A percentile compares a stretch with the other conserved stretches of the same genome.
Evolutionary conservation across 2,797 vertebrate genomes (phyloP).

Genomic region (Mionectes olivaceus): DNA sequence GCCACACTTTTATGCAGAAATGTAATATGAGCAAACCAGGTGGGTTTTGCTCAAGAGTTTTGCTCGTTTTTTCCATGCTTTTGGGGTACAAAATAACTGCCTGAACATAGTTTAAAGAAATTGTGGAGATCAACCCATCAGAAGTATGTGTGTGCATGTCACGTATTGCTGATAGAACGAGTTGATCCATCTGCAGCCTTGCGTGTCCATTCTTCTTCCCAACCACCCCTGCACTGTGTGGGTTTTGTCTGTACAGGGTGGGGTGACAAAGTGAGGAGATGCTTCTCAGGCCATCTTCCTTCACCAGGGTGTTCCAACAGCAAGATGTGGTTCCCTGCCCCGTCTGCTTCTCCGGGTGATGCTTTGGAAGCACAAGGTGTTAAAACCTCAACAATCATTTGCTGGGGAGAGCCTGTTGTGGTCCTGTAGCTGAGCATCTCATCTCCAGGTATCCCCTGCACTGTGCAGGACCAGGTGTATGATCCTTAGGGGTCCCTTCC

Average conservation of each 20-base stretch:
- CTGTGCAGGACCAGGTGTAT: background rate
- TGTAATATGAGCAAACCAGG: slow-evolving; percentile 33
- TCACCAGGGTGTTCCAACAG: rapidly evolving
- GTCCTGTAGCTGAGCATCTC: background rate
- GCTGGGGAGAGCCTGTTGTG: background rate
- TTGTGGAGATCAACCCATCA: background rate
- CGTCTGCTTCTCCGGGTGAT: rapidly evolving
- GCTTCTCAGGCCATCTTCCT: background rate
- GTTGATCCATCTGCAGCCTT: background rate
- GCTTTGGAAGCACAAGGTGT: background rate
- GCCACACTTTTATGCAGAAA: background rate
- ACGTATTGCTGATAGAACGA: background rate
- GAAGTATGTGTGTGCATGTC: background rate
- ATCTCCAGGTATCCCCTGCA: background rate
- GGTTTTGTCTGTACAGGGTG: background rate
- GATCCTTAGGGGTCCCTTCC: background rate
- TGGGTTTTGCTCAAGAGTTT: slow-evolving; percentile 30
- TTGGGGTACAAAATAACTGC: background rate
- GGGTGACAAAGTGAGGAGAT: background rate
- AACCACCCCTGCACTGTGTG: rapidly evolving
- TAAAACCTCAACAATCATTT: background rate
- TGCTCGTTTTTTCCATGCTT: background rate
- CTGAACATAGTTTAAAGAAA: slow-evolving; percentile 9
- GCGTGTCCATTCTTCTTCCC: background rate
- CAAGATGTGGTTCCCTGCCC: background rate